Evolutionary conservation across 2,888 invertebrate genomes (phyloP).

Genomic region (Ischnus inquisitorius): DNA sequence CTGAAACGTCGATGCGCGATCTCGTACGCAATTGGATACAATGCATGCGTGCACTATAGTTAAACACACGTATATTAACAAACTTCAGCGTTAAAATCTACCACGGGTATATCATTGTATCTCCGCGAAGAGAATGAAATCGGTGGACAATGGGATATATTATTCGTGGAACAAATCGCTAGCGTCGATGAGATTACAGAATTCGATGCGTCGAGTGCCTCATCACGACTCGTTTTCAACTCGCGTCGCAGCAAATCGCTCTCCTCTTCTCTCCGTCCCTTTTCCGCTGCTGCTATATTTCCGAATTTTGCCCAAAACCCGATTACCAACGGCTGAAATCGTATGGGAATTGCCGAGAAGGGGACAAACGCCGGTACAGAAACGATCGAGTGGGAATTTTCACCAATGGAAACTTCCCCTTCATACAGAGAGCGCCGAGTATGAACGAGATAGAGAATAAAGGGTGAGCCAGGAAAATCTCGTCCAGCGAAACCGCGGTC

Average conservation of each 20-base stretch:
- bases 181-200: constrained; percentile 16
- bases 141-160: background rate
- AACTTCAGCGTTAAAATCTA: background rate
- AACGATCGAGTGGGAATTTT: constrained; percentile 37
- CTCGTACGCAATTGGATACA: background rate
- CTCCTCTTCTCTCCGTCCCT: background rate
- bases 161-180: constrained; percentile 6
- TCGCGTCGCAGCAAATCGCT: background rate
- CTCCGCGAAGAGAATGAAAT: background rate
- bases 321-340: constrained; percentile 61
- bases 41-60: background rate
- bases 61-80: background rate
- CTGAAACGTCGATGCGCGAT: background rate
- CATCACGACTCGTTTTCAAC: constrained; percentile 27
- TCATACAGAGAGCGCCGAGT: constrained; percentile 16
- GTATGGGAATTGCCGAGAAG: background rate
- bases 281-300: constrained; percentile 5
- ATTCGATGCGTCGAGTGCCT: constrained; percentile 19
- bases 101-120: background rate
- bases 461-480: constrained; percentile 57
- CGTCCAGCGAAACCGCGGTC: constrained; percentile 47
- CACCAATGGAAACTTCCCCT: background rate
- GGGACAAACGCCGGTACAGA: constrained; percentile 4
- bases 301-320: constrained; percentile 72
- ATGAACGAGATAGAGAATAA: constrained; percentile 57